Conservation (phyloP, 2,888 invertebrate species). For the Piscicola geometra region DNA sequence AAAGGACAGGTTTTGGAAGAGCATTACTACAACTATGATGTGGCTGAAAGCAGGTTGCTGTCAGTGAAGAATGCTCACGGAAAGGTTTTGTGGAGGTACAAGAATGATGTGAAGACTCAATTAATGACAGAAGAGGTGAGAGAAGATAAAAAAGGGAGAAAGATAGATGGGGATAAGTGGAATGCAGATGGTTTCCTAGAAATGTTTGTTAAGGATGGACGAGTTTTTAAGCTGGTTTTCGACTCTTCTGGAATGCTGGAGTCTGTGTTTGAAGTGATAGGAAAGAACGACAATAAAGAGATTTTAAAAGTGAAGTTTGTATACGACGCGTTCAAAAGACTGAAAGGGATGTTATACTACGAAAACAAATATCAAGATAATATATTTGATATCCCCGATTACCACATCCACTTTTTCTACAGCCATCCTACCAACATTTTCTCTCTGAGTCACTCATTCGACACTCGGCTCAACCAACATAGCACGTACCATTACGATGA, state of each 20-base stretch:
- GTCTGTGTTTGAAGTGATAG: not conserved
- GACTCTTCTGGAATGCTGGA: not conserved
- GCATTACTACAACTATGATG: not conserved
- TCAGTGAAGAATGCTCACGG: not conserved
- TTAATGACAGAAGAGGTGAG: not conserved
- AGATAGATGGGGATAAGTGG: not conserved
- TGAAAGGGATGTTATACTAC: not conserved
- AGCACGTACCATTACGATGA: not conserved
- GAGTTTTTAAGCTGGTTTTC: not conserved
- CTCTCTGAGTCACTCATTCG: not conserved
- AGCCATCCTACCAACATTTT: not conserved
- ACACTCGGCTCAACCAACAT: not conserved
- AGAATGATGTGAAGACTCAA: not conserved
- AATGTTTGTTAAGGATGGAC: not conserved
- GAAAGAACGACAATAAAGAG: not conserved
- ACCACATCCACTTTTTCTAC: slow-evolving; percentile 2
- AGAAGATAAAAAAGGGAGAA: not conserved
- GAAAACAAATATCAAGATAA: too few species aligned
- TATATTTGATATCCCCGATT: not conserved
- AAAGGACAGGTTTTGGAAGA: not conserved
- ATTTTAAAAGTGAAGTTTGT: not conserved
- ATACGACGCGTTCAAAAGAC: slow-evolving; percentile 6
- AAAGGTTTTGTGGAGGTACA: not conserved
- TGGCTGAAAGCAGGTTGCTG: not conserved
- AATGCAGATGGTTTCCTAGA: not conserved